Evolutionary conservation across 2,797 vertebrate species (phyloP), one percentile per base, ranked within the genome.

Genomic region (Platyrinchus mystaceus): DNA sequence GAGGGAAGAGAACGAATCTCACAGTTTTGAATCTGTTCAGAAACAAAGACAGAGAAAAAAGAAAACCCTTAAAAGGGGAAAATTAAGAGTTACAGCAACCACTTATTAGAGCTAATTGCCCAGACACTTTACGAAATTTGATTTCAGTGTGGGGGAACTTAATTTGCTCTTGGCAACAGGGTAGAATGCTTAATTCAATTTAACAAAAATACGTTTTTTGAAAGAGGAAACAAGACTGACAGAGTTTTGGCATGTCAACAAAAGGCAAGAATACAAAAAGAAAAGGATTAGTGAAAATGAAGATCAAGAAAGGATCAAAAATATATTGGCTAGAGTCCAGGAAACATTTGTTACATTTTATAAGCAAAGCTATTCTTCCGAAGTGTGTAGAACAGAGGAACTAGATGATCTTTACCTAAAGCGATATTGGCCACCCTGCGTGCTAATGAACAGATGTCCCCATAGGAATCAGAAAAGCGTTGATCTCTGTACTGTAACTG

Each of bases 241-340:
- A 98, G 97, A 96, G 97, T 94, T 97, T 97, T 98, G 98, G 98
- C 98, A 93, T 97, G 94, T 97, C 97, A 97, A 98, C 98, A 98
- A 97, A 98, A 98, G 95, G 84, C 97, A 97, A 97, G 96, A 96
- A 97, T 94, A 98, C 92, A 98, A 97, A 98, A 97, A 97, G 97
- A 97, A 95, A 97, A 96, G 97, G 97, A 98, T 98, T 98, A 98
- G 98, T 95, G 94, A 96, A 98, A 98, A 98, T 95, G 96, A 97
- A 98, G 98, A 98, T 98, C 96, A 98, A 98, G 97, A 97, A 96
- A 96, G 96, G 96, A 98, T 98, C 93, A 97, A 97, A 98, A 98
- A 96, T 97, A 97, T 92, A 95, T 94, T 98, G 98, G 97, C 97
- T 91, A 84, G 73, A 81, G 62, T 74, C 97, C 97, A 98, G 97